Conservation (phyloP, 2,113 vertebrate species). For the Aldabrachelys gigantea region DNA sequence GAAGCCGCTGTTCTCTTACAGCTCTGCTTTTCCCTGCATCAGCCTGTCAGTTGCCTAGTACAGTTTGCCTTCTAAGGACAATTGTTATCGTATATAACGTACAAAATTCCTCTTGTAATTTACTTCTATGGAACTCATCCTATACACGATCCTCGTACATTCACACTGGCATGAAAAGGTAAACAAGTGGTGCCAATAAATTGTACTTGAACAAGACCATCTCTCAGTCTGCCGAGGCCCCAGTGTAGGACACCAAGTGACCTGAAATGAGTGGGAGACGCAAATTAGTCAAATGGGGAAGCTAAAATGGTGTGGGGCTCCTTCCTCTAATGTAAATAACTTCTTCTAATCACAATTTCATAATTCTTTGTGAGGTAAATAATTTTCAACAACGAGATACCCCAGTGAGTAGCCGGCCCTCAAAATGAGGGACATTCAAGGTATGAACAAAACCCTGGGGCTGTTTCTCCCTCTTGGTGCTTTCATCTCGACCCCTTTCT, state of each 20-base stretch:
- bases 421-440: accelerated
- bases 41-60: not conserved
- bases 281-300: accelerated
- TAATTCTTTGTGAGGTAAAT: not conserved
- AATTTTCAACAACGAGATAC: not conserved
- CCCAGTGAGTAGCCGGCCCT: not conserved
- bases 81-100: too few species aligned
- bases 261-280: not conserved
- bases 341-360: not conserved
- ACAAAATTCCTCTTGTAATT: not conserved
- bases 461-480: accelerated
- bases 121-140: not conserved
- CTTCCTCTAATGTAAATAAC: not conserved
- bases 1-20: accelerated
- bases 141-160: not conserved
- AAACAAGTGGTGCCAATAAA: accelerated
- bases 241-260: not conserved
- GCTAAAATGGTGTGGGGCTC: accelerated
- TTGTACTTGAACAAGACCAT: accelerated
- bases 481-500: not conserved
- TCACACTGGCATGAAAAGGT: not conserved
- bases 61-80: not conserved
- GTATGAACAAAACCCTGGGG: accelerated
- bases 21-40: not conserved
- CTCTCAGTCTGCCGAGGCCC: not conserved